Evolutionary conservation across 2,113 vertebrate genomes (phyloP).

Genomic region (Erythrocercus mccallii): DNA sequence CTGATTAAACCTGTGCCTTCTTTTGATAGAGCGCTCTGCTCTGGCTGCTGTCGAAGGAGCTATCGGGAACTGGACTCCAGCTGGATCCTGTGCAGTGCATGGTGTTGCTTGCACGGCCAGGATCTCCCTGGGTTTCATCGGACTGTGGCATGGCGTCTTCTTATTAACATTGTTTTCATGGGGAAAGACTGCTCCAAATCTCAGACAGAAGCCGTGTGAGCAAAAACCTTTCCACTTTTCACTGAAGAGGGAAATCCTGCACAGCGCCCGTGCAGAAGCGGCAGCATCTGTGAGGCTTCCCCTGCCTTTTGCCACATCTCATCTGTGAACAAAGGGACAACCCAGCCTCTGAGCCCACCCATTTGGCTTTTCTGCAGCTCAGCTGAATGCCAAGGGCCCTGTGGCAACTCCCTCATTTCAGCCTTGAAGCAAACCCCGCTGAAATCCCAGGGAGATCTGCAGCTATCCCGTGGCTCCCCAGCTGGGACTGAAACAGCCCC

Average conservation of each 20-base stretch:
- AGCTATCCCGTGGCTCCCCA: neutral
- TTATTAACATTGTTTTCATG: neutral
- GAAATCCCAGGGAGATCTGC: neutral
- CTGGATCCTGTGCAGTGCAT: rapidly evolving
- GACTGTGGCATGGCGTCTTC: neutral
- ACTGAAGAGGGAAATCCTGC: neutral
- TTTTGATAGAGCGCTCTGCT: neutral
- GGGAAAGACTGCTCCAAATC: neutral
- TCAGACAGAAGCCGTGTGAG: neutral
- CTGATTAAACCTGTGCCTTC: neutral
- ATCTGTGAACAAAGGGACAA: neutral
- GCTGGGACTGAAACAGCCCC: neutral
- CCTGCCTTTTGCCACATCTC: neutral
- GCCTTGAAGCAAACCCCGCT: neutral
- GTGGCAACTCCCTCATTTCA: neutral
- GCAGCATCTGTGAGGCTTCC: neutral
- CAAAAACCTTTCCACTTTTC: neutral
- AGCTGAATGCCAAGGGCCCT: neutral
- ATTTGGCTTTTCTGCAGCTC: neutral
- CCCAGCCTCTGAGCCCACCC: neutral
- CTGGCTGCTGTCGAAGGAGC: neutral
- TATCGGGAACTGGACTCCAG: neutral
- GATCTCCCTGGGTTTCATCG: neutral
- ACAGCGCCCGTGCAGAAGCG: rapidly evolving
- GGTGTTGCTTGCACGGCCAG: rapidly evolving